Conservation (phyloP, 2,113 vertebrate species). For the Grantiella picta region DNA sequence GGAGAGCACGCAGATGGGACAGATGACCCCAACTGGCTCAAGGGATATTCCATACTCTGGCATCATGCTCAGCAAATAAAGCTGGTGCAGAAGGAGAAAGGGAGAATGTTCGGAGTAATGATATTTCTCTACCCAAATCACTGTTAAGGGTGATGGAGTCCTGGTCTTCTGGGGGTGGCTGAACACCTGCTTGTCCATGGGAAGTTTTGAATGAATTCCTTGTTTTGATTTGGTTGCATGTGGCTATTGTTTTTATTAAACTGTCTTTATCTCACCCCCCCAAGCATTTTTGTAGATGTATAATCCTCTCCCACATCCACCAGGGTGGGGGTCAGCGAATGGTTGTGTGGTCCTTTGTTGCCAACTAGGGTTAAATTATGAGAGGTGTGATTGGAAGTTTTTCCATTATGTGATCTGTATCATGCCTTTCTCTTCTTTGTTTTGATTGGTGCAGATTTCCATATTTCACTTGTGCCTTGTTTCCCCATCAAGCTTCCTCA, state of each 20-base stretch:
- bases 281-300: rapidly evolving
- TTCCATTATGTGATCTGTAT: neutral
- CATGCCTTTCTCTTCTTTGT: neutral
- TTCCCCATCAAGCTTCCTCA: neutral
- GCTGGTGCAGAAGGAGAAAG: neutral
- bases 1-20: neutral
- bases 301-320: neutral
- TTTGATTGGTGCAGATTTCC: neutral
- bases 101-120: neutral
- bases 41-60: neutral
- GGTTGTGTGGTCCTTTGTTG: neutral
- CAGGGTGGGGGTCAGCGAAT: rapidly evolving
- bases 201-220: neutral
- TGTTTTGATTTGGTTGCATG: neutral
- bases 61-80: neutral
- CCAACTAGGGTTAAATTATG: neutral
- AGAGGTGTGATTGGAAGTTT: neutral
- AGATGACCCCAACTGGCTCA: neutral
- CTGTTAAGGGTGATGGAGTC: neutral
- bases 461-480: neutral
- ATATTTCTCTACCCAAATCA: neutral
- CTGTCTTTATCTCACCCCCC: neutral
- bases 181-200: neutral
- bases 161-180: neutral
- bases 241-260: neutral